A percentile compares a stretch with the other conserved stretches of the same genome.
Evolutionary conservation across 2,888 invertebrate genomes (phyloP).

Genomic region (Steromphala cineraria): DNA sequence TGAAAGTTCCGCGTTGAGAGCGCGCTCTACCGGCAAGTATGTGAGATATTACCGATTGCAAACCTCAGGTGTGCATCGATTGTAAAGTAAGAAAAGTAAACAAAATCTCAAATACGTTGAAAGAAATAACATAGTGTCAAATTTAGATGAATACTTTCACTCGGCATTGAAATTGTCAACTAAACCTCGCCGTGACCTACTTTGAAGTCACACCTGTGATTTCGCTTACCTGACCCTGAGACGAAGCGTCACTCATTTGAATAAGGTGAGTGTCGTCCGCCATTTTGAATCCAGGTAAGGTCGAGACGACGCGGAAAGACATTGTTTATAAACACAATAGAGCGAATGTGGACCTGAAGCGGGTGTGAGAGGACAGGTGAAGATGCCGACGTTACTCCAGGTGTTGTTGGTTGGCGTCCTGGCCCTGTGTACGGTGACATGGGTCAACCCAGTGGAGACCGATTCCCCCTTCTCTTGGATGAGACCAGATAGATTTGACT

Average conservation of each 20-base stretch:
- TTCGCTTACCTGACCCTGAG: constrained; percentile 35
- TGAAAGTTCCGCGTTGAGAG: constrained; percentile 1
- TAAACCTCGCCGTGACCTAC: constrained; percentile 5
- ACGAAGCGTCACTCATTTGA: constrained; percentile 46
- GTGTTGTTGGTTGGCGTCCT: constrained; percentile 31
- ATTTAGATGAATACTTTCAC: not conserved
- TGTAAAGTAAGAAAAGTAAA: not conserved
- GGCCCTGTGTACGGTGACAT: constrained; percentile 39
- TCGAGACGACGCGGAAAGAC: constrained; percentile 21
- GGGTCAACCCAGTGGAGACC: constrained; percentile 27
- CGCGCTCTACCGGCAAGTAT: constrained; percentile 22
- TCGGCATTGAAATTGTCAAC: not conserved
- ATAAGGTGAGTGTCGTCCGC: constrained; percentile 52
- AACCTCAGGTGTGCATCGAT: not conserved
- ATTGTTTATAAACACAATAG: not conserved
- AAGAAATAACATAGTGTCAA: not conserved
- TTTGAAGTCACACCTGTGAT: constrained; percentile 40
- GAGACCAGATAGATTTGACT: constrained; percentile 90
- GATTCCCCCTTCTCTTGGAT: constrained; percentile 85
- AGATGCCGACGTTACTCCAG: constrained; percentile 12
- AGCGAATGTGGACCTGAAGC: not conserved
- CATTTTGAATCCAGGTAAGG: constrained; percentile 56
- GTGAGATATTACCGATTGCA: not conserved
- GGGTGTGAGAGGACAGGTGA: not conserved
- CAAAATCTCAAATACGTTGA: not conserved